These are phyloP conservation scores for Drosophila aff. DNA, from an alignment of 1,140 invertebrate species.

Conservation along the genomic window DNA sequence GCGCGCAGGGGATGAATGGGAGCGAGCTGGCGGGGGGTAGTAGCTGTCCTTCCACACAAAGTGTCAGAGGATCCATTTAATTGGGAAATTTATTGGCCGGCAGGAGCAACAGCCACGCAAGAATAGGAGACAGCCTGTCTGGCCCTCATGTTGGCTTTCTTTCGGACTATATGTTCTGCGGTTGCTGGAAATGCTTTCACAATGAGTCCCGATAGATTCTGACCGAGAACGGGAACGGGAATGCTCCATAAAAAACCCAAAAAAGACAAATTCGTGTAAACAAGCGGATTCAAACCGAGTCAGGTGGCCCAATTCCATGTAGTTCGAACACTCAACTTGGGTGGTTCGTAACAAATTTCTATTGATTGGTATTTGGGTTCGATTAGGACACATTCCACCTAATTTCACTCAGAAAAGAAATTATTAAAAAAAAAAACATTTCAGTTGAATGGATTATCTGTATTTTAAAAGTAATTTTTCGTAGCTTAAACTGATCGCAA, in stretches of 20 bases:
- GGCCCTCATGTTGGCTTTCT: conserved; percentile 74
- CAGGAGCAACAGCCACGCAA: conserved; percentile 32
- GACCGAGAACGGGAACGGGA: not conserved
- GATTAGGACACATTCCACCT: conserved; percentile 63
- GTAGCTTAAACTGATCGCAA: not conserved
- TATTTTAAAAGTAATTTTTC: not conserved
- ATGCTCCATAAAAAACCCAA: conserved; percentile 37
- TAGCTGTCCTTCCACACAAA: conserved; percentile 63
- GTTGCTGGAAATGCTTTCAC: conserved; percentile 74
- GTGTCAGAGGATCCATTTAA: conserved; percentile 82
- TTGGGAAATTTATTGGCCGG: conserved; percentile 79
- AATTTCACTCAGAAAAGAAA: conserved; percentile 46
- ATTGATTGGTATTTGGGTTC: conserved; percentile 33
- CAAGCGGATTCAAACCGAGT: conserved; percentile 54
- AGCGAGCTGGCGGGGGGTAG: conserved; percentile 53
- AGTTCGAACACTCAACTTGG: conserved; percentile 48
- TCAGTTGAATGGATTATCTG: not conserved
- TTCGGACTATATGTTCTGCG: conserved; percentile 65
- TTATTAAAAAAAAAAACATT: not conserved
- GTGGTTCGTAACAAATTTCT: conserved; percentile 56
- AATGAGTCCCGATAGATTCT: conserved; percentile 11
- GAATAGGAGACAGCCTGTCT: conserved; percentile 72
- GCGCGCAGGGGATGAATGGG: conserved; percentile 20
- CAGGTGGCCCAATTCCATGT: conserved; percentile 45
- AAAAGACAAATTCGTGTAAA: conserved; percentile 65